Evolutionary conservation across 2,113 vertebrate genomes (phyloP), one percentile per base, ranked within the genome.

Genomic region (Nycticebus coucang): DNA sequence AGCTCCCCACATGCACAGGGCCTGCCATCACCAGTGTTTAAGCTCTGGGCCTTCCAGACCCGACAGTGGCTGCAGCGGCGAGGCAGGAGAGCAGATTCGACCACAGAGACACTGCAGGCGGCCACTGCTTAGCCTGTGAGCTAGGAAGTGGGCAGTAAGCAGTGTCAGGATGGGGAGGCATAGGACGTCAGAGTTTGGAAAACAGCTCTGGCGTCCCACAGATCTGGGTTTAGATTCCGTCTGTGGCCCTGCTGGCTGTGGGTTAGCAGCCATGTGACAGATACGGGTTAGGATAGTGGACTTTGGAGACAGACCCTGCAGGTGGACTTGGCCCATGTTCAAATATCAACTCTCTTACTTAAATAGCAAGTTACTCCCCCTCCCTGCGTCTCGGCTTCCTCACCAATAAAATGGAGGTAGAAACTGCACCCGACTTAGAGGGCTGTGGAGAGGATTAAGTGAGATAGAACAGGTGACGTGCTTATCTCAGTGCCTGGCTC

Each of bases 111-210:
- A 28, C 30, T 55, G 12, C 17, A 5, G 3, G 60, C 41, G 41
- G 41, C 41, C 41, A 41, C 41, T 41, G 41, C 41, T 41, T 5
- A 41, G n/a, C n/a, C n/a, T n/a, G n/a, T n/a, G n/a, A n/a, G 15
- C 37, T 37, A 3, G 1, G 37, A 66, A 15, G 30, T 10, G 3
- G 22, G 37, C 1, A 2, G 45, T 1, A 5, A 87, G 66, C 59
- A 45, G 14, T 15, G 3, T 8, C 1, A 0, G 50, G 26, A 12
- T 4, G 53, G 66, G 66, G 19, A 19, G 41, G n/a, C 30, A 57
- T 2, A 1, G 45, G 55, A 7, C 2, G 0, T 5, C 57, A 0
- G 5, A 4, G 50, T 14, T 35, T 5, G 12, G 41, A 41, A 41
- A 41, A 41, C 5, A 5, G 35, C 26, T 53, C 30, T 62, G 15